Conservation (phyloP, 2,888 invertebrate genomes). For the Cephus rjabovi region DNA sequence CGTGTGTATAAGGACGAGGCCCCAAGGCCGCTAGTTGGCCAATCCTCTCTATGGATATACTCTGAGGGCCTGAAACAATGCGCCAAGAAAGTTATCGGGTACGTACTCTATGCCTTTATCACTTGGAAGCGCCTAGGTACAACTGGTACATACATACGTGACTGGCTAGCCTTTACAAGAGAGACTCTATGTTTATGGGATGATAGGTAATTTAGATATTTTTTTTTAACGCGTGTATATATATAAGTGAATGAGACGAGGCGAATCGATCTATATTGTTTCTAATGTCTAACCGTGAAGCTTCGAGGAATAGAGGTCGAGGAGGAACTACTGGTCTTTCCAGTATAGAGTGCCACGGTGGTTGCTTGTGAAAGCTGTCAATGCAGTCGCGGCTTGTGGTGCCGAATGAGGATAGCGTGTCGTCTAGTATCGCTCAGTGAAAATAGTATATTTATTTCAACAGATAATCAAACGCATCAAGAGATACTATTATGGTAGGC, state of each 20-base stretch:
- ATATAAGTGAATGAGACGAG: neutral
- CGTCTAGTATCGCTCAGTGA: neutral
- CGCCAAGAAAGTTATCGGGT: conserved; percentile 24
- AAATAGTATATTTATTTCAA: neutral
- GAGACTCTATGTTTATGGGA: neutral
- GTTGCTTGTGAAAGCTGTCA: neutral
- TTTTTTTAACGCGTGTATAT: neutral
- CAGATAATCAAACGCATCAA: neutral
- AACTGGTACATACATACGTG: neutral
- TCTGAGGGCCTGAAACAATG: conserved; percentile 19
- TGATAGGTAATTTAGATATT: neutral
- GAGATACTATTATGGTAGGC: neutral
- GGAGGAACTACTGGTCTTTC: neutral
- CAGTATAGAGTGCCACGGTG: neutral
- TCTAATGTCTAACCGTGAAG: neutral
- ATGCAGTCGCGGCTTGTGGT: neutral
- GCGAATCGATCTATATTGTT: neutral
- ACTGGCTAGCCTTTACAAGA: neutral
- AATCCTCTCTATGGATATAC: conserved; percentile 36
- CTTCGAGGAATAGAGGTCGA: neutral
- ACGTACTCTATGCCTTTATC: conserved; percentile 26
- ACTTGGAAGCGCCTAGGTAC: conserved; percentile 2
- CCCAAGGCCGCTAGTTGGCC: conserved; percentile 45
- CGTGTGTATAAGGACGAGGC: conserved; percentile 43
- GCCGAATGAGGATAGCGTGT: neutral